These are phyloP conservation scores for Telenomus remus DNA, from an alignment of 1,140 invertebrate species.

Conservation along the genomic window DNA sequence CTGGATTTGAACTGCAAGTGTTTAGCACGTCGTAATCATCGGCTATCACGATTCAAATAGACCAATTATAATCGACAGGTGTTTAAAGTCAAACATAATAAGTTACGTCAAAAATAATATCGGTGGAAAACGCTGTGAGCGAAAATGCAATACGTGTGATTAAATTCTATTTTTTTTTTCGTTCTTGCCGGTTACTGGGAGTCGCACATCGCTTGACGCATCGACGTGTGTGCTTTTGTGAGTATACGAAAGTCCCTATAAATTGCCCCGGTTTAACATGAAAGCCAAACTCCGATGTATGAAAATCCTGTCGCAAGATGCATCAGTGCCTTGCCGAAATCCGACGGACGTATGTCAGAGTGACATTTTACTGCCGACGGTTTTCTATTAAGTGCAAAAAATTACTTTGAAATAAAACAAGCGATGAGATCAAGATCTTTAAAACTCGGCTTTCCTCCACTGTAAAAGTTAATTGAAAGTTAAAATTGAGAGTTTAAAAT, in stretches of 20 bases:
- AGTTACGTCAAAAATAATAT: conserved; percentile 27
- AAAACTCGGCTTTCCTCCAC: no score
- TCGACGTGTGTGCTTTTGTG: conserved; percentile 16
- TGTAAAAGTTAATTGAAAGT: no score
- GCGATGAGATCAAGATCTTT: no score
- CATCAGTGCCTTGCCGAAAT: conserved; percentile 19
- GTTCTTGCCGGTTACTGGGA: no score
- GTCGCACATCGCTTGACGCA: conserved; percentile 22
- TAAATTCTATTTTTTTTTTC: conserved; percentile 19
- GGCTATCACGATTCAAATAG: conserved; percentile 21
- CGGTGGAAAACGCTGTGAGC: conserved; percentile 15
- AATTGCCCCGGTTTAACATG: conserved; percentile 13
- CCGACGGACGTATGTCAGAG: conserved; percentile 17
- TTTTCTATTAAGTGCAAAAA: conserved; percentile 19
- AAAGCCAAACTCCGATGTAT: conserved; percentile 33
- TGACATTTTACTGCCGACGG: conserved; percentile 17
- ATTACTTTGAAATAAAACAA: conserved; percentile 11
- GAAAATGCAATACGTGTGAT: conserved; percentile 29
- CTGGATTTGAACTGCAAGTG: no score
- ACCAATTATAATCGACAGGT: conserved; percentile 22
- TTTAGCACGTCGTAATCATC: conserved; percentile 12
- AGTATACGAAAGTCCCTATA: conserved; percentile 25
- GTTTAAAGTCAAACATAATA: conserved; percentile 24
- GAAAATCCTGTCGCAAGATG: conserved; percentile 33
- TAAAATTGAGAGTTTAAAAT: no score